These are phyloP conservation scores for Crotalus helleri DNA, from an alignment of 2,113 vertebrate genomes.

Conservation along the genomic window DNA sequence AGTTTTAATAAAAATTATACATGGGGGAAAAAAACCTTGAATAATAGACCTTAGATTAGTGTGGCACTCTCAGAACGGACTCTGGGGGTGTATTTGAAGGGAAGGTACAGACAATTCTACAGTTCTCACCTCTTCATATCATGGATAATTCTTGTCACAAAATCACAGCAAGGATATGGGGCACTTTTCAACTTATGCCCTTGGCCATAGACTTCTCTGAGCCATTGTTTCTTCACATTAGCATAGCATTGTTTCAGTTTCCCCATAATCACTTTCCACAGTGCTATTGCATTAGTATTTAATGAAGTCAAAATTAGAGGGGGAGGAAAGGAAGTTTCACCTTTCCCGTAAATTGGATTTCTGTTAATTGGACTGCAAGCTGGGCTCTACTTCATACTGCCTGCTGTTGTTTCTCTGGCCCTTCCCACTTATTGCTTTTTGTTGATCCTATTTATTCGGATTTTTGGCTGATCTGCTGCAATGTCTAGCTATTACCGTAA, in stretches of 20 bases:
- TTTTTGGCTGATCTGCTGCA: not conserved
- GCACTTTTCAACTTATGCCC: not conserved
- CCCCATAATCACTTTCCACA: not conserved
- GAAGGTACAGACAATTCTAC: not conserved
- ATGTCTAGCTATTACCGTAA: not conserved
- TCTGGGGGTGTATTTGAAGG: not conserved
- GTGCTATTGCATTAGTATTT: slow-evolving; percentile 14
- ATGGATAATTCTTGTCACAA: not conserved
- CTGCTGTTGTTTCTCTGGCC: not conserved
- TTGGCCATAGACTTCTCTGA: not conserved
- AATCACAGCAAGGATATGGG: not conserved
- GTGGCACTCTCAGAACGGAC: not conserved
- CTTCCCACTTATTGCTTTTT: not conserved
- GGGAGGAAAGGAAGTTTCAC: slow-evolving; percentile 25
- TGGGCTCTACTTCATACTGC: not conserved
- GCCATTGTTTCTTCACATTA: slow-evolving; percentile 3
- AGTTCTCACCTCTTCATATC: not conserved
- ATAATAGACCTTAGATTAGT: not conserved
- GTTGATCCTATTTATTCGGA: slow-evolving; percentile 6
- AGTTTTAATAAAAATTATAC: not conserved
- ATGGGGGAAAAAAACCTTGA: not conserved
- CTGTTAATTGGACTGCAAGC: slow-evolving; percentile 16
- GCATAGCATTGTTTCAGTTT: not conserved
- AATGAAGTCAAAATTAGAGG: slow-evolving; percentile 30
- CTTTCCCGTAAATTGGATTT: slow-evolving; percentile 12